Conservation (phyloP, 37 sponge, comb jelly and placozoan genomes). For the Bolinopsis microptera region DNA sequence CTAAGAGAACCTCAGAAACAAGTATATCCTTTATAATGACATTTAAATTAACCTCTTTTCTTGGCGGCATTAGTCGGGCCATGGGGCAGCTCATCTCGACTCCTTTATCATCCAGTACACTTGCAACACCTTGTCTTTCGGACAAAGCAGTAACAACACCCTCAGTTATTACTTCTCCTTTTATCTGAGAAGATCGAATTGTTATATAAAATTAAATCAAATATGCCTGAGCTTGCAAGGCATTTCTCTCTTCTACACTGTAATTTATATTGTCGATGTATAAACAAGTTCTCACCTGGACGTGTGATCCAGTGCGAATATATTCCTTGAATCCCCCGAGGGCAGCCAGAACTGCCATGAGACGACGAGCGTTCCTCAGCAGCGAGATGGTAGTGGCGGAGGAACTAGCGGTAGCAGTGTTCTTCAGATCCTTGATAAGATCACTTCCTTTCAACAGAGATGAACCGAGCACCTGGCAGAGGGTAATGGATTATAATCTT, state of each 20-base stretch:
- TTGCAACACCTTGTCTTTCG: constrained; percentile 37
- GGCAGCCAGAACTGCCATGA: constrained; percentile 87
- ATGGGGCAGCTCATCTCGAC: constrained; percentile 46
- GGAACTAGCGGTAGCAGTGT: constrained; percentile 55
- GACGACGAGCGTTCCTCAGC: constrained; percentile 72
- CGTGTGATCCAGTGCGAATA: constrained; percentile 75
- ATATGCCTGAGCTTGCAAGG: too few species aligned
- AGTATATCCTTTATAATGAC: too few species aligned
- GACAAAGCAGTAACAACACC: constrained; percentile 33
- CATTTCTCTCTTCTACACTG: too few species aligned
- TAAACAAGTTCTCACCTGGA: too few species aligned
- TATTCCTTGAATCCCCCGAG: constrained; percentile 95
- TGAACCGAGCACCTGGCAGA: constrained; percentile 69
- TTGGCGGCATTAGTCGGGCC: constrained; percentile 26
- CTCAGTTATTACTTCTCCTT: constrained; percentile 25
- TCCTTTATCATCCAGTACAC: not conserved
- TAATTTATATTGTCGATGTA: too few species aligned
- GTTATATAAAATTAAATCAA: too few species aligned
- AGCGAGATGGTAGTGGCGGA: constrained; percentile 67
- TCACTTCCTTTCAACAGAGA: constrained; percentile 68
- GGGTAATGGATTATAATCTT: not conserved
- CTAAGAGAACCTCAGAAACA: too few species aligned
- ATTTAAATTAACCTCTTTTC: constrained; percentile 47
- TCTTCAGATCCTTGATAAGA: constrained; percentile 68
- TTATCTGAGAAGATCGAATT: constrained; percentile 4